These are phyloP conservation scores for Drosophila miranda DNA, from an alignment of 1,140 invertebrate species.

Conservation along the genomic window DNA sequence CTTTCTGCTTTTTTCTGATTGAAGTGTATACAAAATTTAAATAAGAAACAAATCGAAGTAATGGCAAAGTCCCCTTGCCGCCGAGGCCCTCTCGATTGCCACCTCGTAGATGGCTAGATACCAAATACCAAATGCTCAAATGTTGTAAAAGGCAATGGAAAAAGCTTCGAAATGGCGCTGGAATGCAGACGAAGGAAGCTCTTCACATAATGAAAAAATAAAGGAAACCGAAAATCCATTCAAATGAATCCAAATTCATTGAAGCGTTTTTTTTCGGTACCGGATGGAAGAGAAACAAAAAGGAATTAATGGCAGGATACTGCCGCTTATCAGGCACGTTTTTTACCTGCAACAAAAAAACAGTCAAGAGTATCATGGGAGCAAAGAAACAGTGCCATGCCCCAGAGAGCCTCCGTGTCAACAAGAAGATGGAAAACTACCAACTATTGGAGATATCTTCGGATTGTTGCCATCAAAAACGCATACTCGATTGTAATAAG, in stretches of 20 bases:
- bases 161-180: constrained; percentile 7
- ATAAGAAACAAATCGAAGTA: constrained; percentile 80
- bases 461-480: no score
- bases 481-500: no score
- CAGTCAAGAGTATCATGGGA: no score
- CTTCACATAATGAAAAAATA: constrained; percentile 67
- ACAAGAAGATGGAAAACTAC: no score
- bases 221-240: constrained; percentile 31
- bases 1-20: background rate
- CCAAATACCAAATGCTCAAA: constrained; percentile 72
- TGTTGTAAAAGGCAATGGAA: constrained; percentile 61
- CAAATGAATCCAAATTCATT: constrained; percentile 54
- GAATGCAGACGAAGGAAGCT: constrained; percentile 32
- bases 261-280: constrained; percentile 50
- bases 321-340: constrained; percentile 27
- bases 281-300: constrained; percentile 31
- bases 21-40: constrained; percentile 74
- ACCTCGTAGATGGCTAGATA: constrained; percentile 31
- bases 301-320: constrained; percentile 64
- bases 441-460: no score
- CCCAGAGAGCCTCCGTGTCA: background rate
- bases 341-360: constrained; percentile 8
- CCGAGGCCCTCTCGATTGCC: background rate
- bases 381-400: no score
- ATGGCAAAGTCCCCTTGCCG: constrained; percentile 31